A percentile compares a stretch with the other conserved stretches of the same genome.
Conservation (phyloP, 2,113 vertebrate genomes). For the Alouatta palliata region DNA sequence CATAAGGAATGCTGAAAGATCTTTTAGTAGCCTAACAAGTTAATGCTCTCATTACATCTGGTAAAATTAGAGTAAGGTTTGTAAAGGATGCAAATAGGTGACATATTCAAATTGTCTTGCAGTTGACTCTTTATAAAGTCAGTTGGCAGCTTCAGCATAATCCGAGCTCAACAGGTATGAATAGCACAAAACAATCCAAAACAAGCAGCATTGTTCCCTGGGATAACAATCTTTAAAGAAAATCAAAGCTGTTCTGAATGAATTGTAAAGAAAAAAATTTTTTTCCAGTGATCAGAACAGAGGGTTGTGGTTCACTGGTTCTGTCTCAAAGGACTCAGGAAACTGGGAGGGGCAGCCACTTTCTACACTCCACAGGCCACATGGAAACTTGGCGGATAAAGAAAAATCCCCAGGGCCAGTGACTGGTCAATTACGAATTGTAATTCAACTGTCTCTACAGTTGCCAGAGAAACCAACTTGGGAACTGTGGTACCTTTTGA, state of each 20-base stretch:
- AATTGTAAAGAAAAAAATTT: slow-evolving; percentile 21
- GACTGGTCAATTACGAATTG: slow-evolving; percentile 68
- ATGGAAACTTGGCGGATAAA: slow-evolving; percentile 24
- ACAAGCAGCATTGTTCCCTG: slow-evolving; percentile 32
- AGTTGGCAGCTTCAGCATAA: slow-evolving; percentile 29
- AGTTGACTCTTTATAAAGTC: slow-evolving; percentile 55
- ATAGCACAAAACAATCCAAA: slow-evolving; percentile 45
- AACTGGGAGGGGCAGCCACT: slow-evolving; percentile 53
- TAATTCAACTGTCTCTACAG: slow-evolving; percentile 66
- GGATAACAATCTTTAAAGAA: slow-evolving; percentile 54
- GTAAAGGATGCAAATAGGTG: slow-evolving; percentile 36
- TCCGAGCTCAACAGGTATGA: slow-evolving; percentile 61
- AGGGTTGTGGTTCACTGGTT: slow-evolving; percentile 68
- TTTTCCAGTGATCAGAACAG: slow-evolving; percentile 64
- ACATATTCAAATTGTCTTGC: slow-evolving; percentile 47
- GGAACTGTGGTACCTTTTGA: slow-evolving; percentile 62
- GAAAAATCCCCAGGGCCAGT: slow-evolving; percentile 32
- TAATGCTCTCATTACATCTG: slow-evolving; percentile 16
- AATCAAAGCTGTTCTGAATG: slow-evolving; percentile 62
- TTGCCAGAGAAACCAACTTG: slow-evolving; percentile 71
- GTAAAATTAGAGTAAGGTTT: background rate
- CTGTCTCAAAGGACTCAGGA: slow-evolving; percentile 71
- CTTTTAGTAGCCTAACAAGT: background rate
- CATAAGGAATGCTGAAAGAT: background rate
- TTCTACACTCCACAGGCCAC: slow-evolving; percentile 63